Conservation (phyloP, 2,888 invertebrate genomes). For the Drosophila tanythrix region DNA sequence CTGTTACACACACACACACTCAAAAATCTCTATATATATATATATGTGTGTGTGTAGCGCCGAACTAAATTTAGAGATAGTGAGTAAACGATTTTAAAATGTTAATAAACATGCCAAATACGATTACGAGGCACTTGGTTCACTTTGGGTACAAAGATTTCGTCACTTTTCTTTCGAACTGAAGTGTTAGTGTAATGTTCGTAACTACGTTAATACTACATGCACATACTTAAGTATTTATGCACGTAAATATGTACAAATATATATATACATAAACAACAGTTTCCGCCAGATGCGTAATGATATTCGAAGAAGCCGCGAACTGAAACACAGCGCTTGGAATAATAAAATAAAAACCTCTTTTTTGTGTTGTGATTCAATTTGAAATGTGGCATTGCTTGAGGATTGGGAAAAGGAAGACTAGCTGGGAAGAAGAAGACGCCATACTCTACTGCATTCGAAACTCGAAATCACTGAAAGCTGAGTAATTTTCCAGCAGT, state of each 20-base stretch:
- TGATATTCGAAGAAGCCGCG: slow-evolving; percentile 40
- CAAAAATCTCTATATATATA: background rate
- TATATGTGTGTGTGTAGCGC: slow-evolving; percentile 20
- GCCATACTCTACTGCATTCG: slow-evolving; percentile 35
- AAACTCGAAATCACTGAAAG: slow-evolving; percentile 55
- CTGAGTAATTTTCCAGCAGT: slow-evolving; percentile 65
- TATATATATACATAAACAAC: slow-evolving; percentile 4
- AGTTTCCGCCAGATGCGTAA: slow-evolving; percentile 34
- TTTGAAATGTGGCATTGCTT: slow-evolving; percentile 13
- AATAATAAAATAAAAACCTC: slow-evolving; percentile 18
- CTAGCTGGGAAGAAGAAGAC: slow-evolving; percentile 11
- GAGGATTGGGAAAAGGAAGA: slow-evolving; percentile 6
- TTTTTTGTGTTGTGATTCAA: slow-evolving; percentile 12
- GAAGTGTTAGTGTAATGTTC: slow-evolving; percentile 11
- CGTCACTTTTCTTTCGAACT: slow-evolving; percentile 45
- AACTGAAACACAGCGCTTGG: slow-evolving; percentile 39
- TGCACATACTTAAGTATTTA: slow-evolving; percentile 2
- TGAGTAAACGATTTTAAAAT: slow-evolving; percentile 80
- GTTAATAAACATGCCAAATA: slow-evolving; percentile 71
- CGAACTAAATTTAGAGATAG: slow-evolving; percentile 73
- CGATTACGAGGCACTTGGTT: slow-evolving; percentile 47
- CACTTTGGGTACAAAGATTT: slow-evolving; percentile 52
- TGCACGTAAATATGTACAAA: slow-evolving; percentile 9
- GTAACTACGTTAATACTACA: slow-evolving; percentile 13
- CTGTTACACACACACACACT: slow-evolving; percentile 23